Conservation (phyloP, 2,113 vertebrate genomes). For the Gambusia affinis region DNA sequence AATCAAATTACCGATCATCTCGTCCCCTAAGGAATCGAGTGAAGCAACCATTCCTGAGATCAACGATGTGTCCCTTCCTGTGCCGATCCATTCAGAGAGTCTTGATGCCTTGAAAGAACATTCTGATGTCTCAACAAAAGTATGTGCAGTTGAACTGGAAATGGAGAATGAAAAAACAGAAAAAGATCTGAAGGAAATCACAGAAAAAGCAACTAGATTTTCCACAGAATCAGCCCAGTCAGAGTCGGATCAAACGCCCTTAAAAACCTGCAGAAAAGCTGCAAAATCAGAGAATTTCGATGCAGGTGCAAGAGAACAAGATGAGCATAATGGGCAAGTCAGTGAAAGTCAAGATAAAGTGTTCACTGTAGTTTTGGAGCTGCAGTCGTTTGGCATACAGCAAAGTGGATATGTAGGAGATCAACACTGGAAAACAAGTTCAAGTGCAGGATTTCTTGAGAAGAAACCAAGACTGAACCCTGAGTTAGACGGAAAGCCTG, state of each 20-base stretch:
- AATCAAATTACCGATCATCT: background rate
- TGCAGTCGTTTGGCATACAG: background rate
- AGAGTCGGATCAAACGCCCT: constrained; percentile 3
- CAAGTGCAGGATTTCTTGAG: constrained; percentile 8
- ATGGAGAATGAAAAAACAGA: background rate
- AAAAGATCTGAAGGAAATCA: background rate
- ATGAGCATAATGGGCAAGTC: background rate
- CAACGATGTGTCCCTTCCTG: constrained; percentile 1
- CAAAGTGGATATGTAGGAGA: background rate
- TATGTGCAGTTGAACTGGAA: constrained; percentile 20
- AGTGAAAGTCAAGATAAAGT: background rate
- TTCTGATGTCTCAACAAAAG: constrained; percentile 1
- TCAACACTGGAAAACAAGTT: constrained; percentile 7
- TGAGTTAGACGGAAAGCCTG: background rate
- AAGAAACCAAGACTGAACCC: background rate
- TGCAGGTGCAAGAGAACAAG: background rate
- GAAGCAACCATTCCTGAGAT: background rate
- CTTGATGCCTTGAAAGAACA: background rate
- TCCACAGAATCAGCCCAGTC: background rate
- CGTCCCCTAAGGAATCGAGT: background rate
- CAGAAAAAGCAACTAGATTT: constrained; percentile 10
- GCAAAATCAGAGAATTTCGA: constrained; percentile 2
- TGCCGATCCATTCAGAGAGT: background rate
- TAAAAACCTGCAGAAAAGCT: background rate
- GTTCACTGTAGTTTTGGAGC: constrained; percentile 26